These are phyloP conservation scores for Quadroppia sp. DNA, from an alignment of 2,888 invertebrate genomes.

Conservation along the genomic window DNA sequence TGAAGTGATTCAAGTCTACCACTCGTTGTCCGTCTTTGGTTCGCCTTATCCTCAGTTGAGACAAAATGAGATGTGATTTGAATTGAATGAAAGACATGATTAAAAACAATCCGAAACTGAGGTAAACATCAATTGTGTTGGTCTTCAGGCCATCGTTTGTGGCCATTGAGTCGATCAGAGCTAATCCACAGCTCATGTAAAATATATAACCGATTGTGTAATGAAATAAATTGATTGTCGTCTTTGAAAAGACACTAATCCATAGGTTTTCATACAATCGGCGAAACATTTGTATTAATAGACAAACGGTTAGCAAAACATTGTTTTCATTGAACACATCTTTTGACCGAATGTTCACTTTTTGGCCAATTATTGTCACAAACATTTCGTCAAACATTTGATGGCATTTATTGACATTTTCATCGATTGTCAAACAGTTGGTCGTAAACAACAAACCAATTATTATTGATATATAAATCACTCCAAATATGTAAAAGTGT, in stretches of 20 bases:
- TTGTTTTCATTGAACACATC: background rate
- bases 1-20: slow-evolving; percentile 44
- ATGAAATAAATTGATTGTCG: slow-evolving; percentile 50
- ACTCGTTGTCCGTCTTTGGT: background rate
- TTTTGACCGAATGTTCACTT: background rate
- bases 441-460: background rate
- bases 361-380: background rate
- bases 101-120: slow-evolving; percentile 49
- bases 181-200: slow-evolving; percentile 46
- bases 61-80: slow-evolving; percentile 50
- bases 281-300: slow-evolving; percentile 38
- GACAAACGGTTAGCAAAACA: slow-evolving; percentile 6
- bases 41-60: slow-evolving; percentile 50
- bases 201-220: slow-evolving; percentile 50
- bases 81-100: slow-evolving; percentile 52
- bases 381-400: background rate
- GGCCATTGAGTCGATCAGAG: slow-evolving; percentile 13
- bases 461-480: background rate
- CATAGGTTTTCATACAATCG: slow-evolving; percentile 50
- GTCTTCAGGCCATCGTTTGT: background rate
- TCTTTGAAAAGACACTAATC: slow-evolving; percentile 50
- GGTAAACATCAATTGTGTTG: background rate
- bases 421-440: slow-evolving; percentile 13
- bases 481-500: slow-evolving; percentile 15
- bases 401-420: background rate